Evolutionary conservation across 2,888 invertebrate species (phyloP).

Genomic region (Ethmia dodecea): DNA sequence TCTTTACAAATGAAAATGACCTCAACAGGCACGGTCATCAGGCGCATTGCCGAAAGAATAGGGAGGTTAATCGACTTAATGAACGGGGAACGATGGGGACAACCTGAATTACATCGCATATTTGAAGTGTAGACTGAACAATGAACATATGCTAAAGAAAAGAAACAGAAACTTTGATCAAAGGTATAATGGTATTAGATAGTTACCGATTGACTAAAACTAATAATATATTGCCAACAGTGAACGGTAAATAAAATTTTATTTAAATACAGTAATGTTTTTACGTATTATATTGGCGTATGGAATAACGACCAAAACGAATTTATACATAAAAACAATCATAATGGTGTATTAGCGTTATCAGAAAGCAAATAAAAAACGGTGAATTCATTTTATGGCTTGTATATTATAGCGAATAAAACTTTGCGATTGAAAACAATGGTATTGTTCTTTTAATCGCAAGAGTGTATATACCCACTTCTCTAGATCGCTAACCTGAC

Average conservation of each 20-base stretch:
- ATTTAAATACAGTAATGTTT: too few species aligned
- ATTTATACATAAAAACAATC: conserved; percentile 2
- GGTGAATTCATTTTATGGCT: conserved; percentile 23
- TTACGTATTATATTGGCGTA: too few species aligned
- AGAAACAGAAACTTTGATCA: too few species aligned
- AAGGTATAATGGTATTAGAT: too few species aligned
- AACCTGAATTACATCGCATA: too few species aligned
- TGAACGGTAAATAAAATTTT: too few species aligned
- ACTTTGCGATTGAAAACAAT: conserved; percentile 29
- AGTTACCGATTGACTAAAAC: too few species aligned
- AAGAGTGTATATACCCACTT: too few species aligned
- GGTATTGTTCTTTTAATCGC: conserved; percentile 25
- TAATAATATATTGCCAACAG: too few species aligned
- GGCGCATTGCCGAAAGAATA: conserved; percentile 51
- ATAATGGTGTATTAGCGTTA: conserved; percentile 17
- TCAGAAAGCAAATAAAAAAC: conserved; percentile 16
- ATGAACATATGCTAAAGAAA: too few species aligned
- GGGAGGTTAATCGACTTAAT: conserved; percentile 67
- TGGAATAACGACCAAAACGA: background rate
- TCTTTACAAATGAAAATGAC: conserved; percentile 59
- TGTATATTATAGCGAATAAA: conserved; percentile 23
- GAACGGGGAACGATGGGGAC: conserved; percentile 25
- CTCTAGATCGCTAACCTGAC: too few species aligned
- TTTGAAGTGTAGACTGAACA: too few species aligned
- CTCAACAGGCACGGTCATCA: conserved; percentile 47